Evolutionary conservation across 2,888 invertebrate genomes (phyloP).

Genomic region (Drosophila lutescens): DNA sequence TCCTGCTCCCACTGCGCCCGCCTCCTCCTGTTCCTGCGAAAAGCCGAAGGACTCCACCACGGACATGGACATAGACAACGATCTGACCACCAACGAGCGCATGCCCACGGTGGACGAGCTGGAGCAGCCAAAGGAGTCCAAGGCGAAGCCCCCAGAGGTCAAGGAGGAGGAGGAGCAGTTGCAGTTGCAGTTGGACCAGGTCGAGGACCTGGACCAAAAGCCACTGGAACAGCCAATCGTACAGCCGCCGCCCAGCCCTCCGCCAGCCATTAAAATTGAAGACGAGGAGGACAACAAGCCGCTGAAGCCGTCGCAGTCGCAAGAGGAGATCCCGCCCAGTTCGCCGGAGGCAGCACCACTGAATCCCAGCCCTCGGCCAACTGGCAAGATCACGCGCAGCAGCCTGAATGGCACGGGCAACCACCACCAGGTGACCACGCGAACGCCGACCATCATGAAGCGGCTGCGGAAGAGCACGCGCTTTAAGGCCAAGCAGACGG

Average conservation of each 20-base stretch:
- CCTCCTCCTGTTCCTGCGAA: background rate
- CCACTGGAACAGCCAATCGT: background rate
- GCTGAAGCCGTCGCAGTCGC: conserved; percentile 6
- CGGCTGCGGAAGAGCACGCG: conserved; percentile 68
- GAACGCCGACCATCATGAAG: conserved; percentile 64
- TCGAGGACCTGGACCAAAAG: background rate
- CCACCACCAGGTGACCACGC: conserved; percentile 10
- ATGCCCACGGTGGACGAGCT: conserved; percentile 46
- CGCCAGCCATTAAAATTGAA: conserved; percentile 18
- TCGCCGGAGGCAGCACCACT: conserved; percentile 24
- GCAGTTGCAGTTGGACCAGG: too few species aligned
- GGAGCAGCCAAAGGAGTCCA: conserved; percentile 18
- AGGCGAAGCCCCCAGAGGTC: conserved; percentile 8
- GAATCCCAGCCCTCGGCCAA: conserved; percentile 21
- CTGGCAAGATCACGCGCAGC: conserved; percentile 58
- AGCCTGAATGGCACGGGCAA: conserved; percentile 52
- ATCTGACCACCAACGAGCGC: conserved; percentile 59
- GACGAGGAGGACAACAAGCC: conserved; percentile 17
- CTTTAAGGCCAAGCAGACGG: conserved; percentile 61
- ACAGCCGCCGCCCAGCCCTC: conserved; percentile 1
- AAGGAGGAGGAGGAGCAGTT: background rate
- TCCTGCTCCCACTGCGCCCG: background rate
- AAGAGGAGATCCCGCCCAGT: conserved; percentile 22
- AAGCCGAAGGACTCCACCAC: conserved; percentile 1
- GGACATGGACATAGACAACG: conserved; percentile 50